Base-by-base conservation (phyloP, 2,888 invertebrate species). In the Cordilura impudica region DNA sequence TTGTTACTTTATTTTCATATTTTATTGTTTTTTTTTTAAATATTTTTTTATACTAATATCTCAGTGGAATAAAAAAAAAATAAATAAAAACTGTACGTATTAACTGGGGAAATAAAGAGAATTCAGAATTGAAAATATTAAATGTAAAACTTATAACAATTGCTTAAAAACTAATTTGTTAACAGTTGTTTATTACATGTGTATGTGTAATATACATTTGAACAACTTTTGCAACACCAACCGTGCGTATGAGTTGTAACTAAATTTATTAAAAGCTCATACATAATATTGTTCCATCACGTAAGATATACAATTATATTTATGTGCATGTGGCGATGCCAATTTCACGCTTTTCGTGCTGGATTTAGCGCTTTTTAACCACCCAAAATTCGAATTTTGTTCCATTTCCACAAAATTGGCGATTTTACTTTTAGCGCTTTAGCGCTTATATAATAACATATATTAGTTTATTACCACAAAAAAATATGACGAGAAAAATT, bases 91-190 rank as follows among this genome's bases (percentile, higher is more conserved):
- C 29, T 26, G 31, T 54, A n/a, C 14, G 45, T 63, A 63, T 72
- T 63, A 63, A 47, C 71, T 47, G 63, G 60, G 67, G 60, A 61
- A 54, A 74, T 66, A 16, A 31, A 60, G 2, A 31, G 19, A 58
- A 43, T 31, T 60, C 31, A 19, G 43, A 39, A 58, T 23, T 31
- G 31, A 54, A 54, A 72, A 49, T 4, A 1, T 23, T 12, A 16
- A 51, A 49, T 4, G 2, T 23, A n/a, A 16, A 51, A 29, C 6
- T 35, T 8, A 14, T 35, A 51, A 43, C 49, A 23, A 19, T 23
- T 54, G 4, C 3, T 12, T 19, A 31, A 63, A 65, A 65, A 65
- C 56, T 58, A 51, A 73, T 73, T 56, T 65, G 65, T 29, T 51
- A 66, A 26, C 47, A 39, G 63, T 21, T 45, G 45, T 31, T 56